Base-by-base conservation (phyloP, 2,113 vertebrate species). In the Microtus ochrogaster region DNA sequence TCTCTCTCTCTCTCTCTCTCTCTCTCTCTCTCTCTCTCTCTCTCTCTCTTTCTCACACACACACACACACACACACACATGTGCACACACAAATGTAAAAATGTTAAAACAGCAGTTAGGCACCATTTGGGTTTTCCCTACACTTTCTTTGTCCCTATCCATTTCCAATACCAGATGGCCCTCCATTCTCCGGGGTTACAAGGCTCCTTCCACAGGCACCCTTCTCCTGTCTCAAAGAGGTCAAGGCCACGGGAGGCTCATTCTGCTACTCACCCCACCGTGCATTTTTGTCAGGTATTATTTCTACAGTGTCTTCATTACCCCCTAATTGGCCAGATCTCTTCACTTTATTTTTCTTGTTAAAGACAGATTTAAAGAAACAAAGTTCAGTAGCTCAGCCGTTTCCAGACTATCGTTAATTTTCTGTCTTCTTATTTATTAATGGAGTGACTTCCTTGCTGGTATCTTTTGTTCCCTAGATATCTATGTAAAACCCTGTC, bases 291-390 rank as follows among this genome's bases (percentile, higher is more conserved):
- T 98, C 98, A 98, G 97, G 96, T 98, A 98, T 96, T 98, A 98
- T 98, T 96, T 96, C 93, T 98, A 98, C 98, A 97, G 96, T 98
- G 97, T 98, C 98, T 99, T 98, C 98, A 98, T 98, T 98, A 98
- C 98, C 98, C 98, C 98, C 98, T 98, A 99, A 98, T 98, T 98
- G 98, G 98, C 98, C 98, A 98, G 98, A 98, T 98, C 98, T 98
- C 98, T 98, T 98, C 98, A 98, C 98, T 98, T 99, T 98, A 98
- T 98, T 98, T 98, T 98, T 98, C 98, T 98, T 98, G 98, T 98
- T 98, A 98, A 98, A 98, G 98, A 98, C 98, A 99, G 98, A 98
- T 98, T 98, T 99, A 98, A 98, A 98, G 98, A 98, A 83, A 98
- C 26, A 97, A 98, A 98, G 98, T 98, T 98, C 98, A 98, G 98